Evolutionary conservation across 2,113 vertebrate species (phyloP), one percentile per base, ranked within the genome.

Genomic region (Ellobius talpinus): DNA sequence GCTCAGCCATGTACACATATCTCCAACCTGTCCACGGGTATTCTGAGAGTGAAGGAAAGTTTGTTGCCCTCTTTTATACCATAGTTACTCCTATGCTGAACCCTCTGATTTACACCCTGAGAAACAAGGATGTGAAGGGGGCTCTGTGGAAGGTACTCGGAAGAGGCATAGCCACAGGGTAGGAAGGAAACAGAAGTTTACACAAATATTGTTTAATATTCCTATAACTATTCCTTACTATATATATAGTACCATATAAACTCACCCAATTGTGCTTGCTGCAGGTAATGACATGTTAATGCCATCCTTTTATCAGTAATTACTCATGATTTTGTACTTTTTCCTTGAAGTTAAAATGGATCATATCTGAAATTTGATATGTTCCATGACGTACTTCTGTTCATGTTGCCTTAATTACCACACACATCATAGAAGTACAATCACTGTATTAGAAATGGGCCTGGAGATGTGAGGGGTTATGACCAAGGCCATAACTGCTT

Each of bases 1-100:
- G 96, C 5, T 96, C 72, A 47, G 92, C n/a, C 39, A 95, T 96
- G 0, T 87, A 92, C 68, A 97, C 91, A 0, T 96, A 97, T 17
- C 65, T 96, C 1, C 86, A 90, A 13, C 94, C 96, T 39, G 93
- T 4, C 0, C 50, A 63, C 0, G 24, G 7, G 5, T 96, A 92
- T 65, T 96, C 94, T 58, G 73, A 91, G 23, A 81, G 65, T 7
- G 23, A 95, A 7, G 95, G 96, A 14, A 97, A 96, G 9, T 55
- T 96, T 66, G 88, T 89, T 14, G 94, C 96, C 70, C 70, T 95
- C 3, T 91, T 95, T 29, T 97, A 97, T 45, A 96, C 72, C 24
- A 65, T 77, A 14, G 42, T 89, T 23, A 89, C 72, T 23, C 88
- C 88, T 7, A 89, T 63, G 72, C 39, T 89, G 16, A 89, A 89